phyloP scores from a whole-genome alignment of 1,140 invertebrate genomes.

The Procambarus virginalis region DNA sequence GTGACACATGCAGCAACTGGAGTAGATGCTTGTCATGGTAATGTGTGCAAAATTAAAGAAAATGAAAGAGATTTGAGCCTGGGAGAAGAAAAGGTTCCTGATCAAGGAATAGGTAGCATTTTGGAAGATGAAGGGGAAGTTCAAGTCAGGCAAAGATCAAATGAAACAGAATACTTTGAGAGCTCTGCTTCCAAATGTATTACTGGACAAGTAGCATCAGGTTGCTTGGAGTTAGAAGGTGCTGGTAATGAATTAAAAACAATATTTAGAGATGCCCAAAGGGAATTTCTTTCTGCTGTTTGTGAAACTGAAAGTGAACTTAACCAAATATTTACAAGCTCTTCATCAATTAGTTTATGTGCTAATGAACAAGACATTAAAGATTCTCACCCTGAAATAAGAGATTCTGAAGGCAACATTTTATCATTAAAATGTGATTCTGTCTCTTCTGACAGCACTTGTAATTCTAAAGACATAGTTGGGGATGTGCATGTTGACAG shows the following conservation, averaged over 20 bases:
- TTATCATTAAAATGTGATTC: not conserved
- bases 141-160: constrained; percentile 1
- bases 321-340: constrained; percentile 35
- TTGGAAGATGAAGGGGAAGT: not conserved
- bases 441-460: not conserved
- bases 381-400: not conserved
- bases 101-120: not conserved
- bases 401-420: constrained; percentile 35
- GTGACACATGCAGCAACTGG: constrained; percentile 15
- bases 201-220: constrained; percentile 29
- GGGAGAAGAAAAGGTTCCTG: not conserved
- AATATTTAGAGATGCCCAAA: constrained; percentile 49
- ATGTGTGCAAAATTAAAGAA: not conserved
- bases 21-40: not conserved
- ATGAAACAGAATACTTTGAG: not conserved
- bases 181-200: constrained; percentile 3
- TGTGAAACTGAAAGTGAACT: constrained; percentile 35
- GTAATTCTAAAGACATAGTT: constrained; percentile 29
- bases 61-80: constrained; percentile 5
- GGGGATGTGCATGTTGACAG: not conserved
- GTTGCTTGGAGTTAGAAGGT: constrained; percentile 21
- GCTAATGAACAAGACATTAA: constrained; percentile 19
- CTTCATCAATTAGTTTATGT: constrained; percentile 28
- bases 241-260: constrained; percentile 44
- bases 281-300: constrained; percentile 43